A percentile compares a stretch with the other conserved stretches of the same genome.
These are phyloP conservation scores for Catostomus latipinnis DNA, from an alignment of 2,797 vertebrate genomes.

Conservation along the genomic window DNA sequence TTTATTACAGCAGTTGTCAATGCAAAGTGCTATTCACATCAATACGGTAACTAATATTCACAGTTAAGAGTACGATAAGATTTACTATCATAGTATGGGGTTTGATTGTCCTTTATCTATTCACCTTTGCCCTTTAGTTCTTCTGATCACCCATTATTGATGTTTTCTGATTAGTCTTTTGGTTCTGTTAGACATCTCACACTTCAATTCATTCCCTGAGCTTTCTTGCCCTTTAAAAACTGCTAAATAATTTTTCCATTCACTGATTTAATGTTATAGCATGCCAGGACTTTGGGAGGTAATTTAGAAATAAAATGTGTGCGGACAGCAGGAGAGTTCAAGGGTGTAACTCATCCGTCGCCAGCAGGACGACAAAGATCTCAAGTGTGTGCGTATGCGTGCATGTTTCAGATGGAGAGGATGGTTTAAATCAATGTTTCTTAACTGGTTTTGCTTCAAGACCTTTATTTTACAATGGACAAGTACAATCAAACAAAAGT, in stretches of 20 bases:
- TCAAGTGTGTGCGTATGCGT: slow-evolving; percentile 49
- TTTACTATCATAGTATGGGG: slow-evolving; percentile 30
- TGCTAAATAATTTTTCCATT: slow-evolving; percentile 71
- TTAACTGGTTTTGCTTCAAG: no score
- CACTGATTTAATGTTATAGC: slow-evolving; percentile 78
- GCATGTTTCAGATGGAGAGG: slow-evolving; percentile 11
- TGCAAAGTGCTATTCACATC: no score
- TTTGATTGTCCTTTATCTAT: slow-evolving; percentile 63
- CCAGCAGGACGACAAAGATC: slow-evolving; percentile 65
- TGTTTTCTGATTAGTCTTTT: slow-evolving; percentile 74
- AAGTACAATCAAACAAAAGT: no score
- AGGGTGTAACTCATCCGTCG: slow-evolving; percentile 70
- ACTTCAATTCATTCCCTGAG: slow-evolving; percentile 65
- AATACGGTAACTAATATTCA: neutral
- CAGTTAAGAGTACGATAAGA: slow-evolving; percentile 15
- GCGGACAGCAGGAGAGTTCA: slow-evolving; percentile 64
- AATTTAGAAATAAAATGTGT: slow-evolving; percentile 72
- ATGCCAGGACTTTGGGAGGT: slow-evolving; percentile 58
- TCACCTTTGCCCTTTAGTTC: slow-evolving; percentile 63
- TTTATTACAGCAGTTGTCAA: neutral
- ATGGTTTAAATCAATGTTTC: slow-evolving; percentile 36
- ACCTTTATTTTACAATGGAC: no score
- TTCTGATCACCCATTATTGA: slow-evolving; percentile 63
- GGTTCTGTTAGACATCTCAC: slow-evolving; percentile 62
- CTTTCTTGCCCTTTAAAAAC: slow-evolving; percentile 70